Evolutionary conservation across 2,888 invertebrate genomes (phyloP), one percentile per base, ranked within the genome.

Genomic region (Andrena haemorrhoa): DNA sequence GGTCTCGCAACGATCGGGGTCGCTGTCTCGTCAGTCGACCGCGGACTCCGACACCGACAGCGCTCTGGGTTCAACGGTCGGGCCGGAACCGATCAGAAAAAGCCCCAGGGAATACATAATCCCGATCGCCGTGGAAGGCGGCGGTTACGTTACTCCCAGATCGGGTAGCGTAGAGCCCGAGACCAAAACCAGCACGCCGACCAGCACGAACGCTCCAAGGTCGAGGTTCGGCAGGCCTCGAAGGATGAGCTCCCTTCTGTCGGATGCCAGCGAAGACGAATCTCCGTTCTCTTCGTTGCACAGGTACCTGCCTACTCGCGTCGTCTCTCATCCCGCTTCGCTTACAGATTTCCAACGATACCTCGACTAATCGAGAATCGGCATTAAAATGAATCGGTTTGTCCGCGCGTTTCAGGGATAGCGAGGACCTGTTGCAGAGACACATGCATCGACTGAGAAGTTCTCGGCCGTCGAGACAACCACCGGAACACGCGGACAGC

Each of bases 111-210:
- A 98, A 94, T 98, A 97, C 92, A 98, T 98, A 90, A 98, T 98
- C 94, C 98, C 98, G n/a, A 98, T 98, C 91, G 97, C 98, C 23
- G 97, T 98, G 74, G 98, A 98, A 94, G 98, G 98, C 88, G 98
- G 97, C 82, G 98, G 98, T 82, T 97, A 97, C 93, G 97, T 97
- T 6, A 97, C 97, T 31, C 97, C 97, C 31, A 95, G 96, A 79
- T 95, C 96, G 80, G 96, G 97, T 86, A 97, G 97, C 93, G 94
- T 97, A 79, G 97, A 97, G 92, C 97, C 97, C 4, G 97, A 97
- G 79, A 94, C 94, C 53, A 95, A 96, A 20, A 49, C 95, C 83
- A 95, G 95, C 63, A 95, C 95, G 29, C 95, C 95, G 58, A 95
- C 95, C 61, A 95, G 94, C 92, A 94, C 95, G 68, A 94, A 93